Conservation (phyloP, 2,113 vertebrate genomes). For the Oryzias celebensis region DNA sequence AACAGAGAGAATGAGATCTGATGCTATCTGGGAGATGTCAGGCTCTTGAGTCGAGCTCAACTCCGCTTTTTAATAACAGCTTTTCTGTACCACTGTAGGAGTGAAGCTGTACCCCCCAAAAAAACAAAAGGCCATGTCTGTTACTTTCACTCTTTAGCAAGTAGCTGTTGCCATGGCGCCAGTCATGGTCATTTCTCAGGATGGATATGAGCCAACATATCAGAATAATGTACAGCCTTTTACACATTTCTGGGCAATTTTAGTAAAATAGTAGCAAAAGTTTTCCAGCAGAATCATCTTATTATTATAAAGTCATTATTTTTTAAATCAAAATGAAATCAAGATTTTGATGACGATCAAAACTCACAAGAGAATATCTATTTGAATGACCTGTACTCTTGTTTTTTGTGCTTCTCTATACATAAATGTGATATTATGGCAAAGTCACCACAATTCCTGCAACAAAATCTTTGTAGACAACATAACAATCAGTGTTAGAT, state of each 20-base stretch:
- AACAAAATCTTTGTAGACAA: no score
- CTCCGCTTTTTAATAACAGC: constrained; percentile 16
- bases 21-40: constrained; percentile 20
- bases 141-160: constrained; percentile 2
- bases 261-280: no score
- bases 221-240: not conserved
- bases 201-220: constrained; percentile 16
- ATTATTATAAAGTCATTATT: no score
- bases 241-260: not conserved
- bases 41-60: constrained; percentile 17
- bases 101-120: constrained; percentile 9
- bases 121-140: constrained; percentile 20
- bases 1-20: constrained; percentile 11
- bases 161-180: constrained; percentile 34
- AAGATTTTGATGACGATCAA: no score
- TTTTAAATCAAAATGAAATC: no score
- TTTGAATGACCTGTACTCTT: no score
- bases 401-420: no score
- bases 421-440: no score
- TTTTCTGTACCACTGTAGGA: constrained; percentile 24
- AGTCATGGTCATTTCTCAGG: constrained; percentile 14
- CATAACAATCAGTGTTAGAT: no score
- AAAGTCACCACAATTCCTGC: no score
- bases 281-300: no score
- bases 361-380: no score